These are phyloP conservation scores for Zaprionus ornatus DNA, from an alignment of 1,140 invertebrate genomes.

Conservation along the genomic window DNA sequence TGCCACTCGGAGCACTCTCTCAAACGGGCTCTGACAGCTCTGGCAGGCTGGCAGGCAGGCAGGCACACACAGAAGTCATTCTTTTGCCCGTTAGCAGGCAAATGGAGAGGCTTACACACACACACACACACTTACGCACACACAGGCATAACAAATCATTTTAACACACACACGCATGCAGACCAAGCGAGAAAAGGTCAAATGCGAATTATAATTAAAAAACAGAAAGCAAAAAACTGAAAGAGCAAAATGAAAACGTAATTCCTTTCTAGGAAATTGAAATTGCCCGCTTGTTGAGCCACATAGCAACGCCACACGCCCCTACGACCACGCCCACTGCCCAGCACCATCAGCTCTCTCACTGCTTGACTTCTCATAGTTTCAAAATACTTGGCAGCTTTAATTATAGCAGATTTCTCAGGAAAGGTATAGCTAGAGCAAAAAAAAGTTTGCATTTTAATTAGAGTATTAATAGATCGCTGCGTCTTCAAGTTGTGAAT, in stretches of 20 bases:
- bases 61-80: slow-evolving; percentile 22
- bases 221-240: slow-evolving; percentile 31
- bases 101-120: slow-evolving; percentile 17
- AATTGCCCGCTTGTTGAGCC: slow-evolving; percentile 30
- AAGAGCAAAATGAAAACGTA: slow-evolving; percentile 68
- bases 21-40: slow-evolving; percentile 17
- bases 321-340: background rate
- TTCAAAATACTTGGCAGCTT: slow-evolving; percentile 20
- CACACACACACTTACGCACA: slow-evolving; percentile 15
- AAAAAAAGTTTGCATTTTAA: slow-evolving; percentile 21
- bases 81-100: slow-evolving; percentile 9
- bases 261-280: slow-evolving; percentile 63
- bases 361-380: background rate
- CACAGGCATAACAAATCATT: slow-evolving; percentile 45
- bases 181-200: slow-evolving; percentile 46
- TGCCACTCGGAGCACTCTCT: slow-evolving; percentile 37
- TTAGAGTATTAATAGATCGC: slow-evolving; percentile 33
- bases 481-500: slow-evolving; percentile 9
- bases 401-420: slow-evolving; percentile 13
- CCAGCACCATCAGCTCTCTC: too few species aligned
- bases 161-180: slow-evolving; percentile 27
- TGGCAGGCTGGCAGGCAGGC: slow-evolving; percentile 24
- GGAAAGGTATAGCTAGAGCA: background rate
- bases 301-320: background rate
- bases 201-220: slow-evolving; percentile 59